These are phyloP conservation scores for Etia nguti DNA, from an alignment of 2,113 vertebrate genomes.

Conservation along the genomic window DNA sequence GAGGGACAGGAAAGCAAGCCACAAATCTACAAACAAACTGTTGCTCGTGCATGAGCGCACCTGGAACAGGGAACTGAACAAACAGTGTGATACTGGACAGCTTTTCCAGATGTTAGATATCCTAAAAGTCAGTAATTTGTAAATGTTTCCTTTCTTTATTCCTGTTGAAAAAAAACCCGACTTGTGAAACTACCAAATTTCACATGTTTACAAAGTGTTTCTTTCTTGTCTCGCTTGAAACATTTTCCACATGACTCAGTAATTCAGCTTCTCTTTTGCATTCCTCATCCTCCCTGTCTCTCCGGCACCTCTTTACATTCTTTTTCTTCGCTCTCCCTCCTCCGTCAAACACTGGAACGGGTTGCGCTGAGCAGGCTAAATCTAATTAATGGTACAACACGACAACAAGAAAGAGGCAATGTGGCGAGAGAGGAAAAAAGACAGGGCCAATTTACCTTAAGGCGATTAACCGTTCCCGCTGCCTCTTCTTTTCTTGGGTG, in stretches of 20 bases:
- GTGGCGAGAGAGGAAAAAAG: conserved; percentile 19
- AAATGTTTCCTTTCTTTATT: not conserved
- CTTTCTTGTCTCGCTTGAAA: conserved; percentile 17
- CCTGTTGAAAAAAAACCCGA: not conserved
- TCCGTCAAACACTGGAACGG: conserved; percentile 46
- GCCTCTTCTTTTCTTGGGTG: conserved; percentile 27
- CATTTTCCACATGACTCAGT: conserved; percentile 1
- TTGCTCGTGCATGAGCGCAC: not conserved
- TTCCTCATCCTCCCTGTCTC: not conserved
- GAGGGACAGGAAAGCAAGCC: not conserved
- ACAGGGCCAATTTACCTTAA: conserved; percentile 46
- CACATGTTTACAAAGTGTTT: not conserved
- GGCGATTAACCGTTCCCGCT: conserved; percentile 44
- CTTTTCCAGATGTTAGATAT: not conserved
- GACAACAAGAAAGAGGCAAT: conserved; percentile 53
- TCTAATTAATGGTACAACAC: conserved; percentile 69
- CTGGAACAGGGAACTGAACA: not conserved
- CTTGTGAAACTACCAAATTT: not conserved
- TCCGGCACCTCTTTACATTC: not conserved
- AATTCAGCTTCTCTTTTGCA: not conserved
- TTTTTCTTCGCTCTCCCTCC: not conserved
- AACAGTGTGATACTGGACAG: not conserved
- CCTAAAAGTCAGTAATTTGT: not conserved
- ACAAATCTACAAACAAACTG: not conserved
- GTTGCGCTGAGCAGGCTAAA: conserved; percentile 52